A percentile compares a stretch with the other conserved stretches of the same genome.
Conservation (phyloP, 2,113 vertebrate genomes). For the Turdus rufiventris region DNA sequence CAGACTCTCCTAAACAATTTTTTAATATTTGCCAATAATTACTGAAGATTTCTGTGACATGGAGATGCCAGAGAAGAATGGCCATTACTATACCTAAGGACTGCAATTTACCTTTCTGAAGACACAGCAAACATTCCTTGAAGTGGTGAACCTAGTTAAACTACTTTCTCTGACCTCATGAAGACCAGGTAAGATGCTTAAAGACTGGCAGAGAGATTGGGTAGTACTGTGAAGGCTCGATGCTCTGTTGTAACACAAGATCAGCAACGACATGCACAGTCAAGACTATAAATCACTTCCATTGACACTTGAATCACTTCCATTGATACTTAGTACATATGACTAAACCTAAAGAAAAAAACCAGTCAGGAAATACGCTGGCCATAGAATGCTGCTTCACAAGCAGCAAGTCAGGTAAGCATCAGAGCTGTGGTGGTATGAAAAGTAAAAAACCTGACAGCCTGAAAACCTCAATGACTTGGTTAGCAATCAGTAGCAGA, state of each 20-base stretch:
- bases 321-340: neutral
- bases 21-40: neutral
- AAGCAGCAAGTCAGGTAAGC: neutral
- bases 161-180: neutral
- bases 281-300: neutral
- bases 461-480: neutral
- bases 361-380: neutral
- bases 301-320: neutral
- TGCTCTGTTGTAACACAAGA: neutral
- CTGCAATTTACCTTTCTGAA: neutral
- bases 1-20: neutral
- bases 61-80: neutral
- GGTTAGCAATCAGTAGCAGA: neutral
- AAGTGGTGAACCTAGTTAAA: neutral
- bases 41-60: neutral
- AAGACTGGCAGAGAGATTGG: neutral
- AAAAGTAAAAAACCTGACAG: neutral
- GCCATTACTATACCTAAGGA: neutral
- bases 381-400: neutral
- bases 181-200: neutral
- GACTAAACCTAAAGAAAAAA: neutral
- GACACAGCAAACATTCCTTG: neutral
- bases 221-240: accelerated
- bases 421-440: neutral
- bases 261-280: neutral